phyloP scores from a whole-genome alignment of 2,888 invertebrate species.

The Acanthosepion pharaonis region DNA sequence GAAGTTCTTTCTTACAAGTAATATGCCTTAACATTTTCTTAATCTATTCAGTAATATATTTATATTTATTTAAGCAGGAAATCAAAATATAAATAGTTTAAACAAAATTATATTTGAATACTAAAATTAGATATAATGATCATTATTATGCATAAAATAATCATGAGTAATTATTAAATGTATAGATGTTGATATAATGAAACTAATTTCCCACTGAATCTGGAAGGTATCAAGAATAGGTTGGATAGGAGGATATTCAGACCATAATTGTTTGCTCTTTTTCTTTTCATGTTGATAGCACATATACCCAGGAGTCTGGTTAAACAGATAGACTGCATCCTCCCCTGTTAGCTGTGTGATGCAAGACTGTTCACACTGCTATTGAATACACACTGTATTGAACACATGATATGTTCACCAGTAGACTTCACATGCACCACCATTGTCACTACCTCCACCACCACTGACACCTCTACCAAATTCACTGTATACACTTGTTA shows the following conservation, averaged over 20 bases:
- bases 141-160: not conserved
- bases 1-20: too few relatives aligned
- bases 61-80: not conserved
- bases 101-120: not conserved
- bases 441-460: not conserved
- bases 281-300: constrained; percentile 1
- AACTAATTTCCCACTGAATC: not conserved
- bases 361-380: not conserved
- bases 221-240: not conserved
- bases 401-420: constrained; percentile 4
- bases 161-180: not conserved
- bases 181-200: not conserved
- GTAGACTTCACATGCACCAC: constrained; percentile 33
- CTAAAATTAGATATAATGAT: not conserved
- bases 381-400: not conserved
- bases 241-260: not conserved
- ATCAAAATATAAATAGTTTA: too few relatives aligned
- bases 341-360: not conserved
- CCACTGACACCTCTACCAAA: not conserved
- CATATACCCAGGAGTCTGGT: constrained; percentile 10
- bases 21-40: too few relatives aligned
- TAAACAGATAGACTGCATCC: not conserved
- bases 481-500: constrained; percentile 8
- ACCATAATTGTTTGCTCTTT: not conserved
- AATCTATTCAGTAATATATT: too few relatives aligned